These are phyloP conservation scores for Cygnus atratus DNA, from an alignment of 2,113 vertebrate species.

Conservation along the genomic window DNA sequence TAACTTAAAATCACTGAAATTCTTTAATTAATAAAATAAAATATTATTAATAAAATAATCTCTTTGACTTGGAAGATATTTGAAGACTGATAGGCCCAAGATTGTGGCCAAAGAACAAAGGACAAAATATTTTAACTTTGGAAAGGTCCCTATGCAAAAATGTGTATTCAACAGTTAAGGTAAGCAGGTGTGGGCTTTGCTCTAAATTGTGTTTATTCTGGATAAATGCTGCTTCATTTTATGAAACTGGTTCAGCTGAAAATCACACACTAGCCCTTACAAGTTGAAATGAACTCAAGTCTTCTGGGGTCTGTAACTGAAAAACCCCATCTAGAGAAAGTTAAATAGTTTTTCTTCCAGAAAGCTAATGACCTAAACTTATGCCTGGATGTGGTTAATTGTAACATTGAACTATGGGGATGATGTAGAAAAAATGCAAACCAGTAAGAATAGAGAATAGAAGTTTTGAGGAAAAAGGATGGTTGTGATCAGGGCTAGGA, in stretches of 20 bases:
- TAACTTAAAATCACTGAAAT: neutral
- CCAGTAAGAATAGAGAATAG: neutral
- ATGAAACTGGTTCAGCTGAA: neutral
- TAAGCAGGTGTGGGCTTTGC: neutral
- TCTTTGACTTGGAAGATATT: neutral
- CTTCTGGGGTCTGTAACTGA: neutral
- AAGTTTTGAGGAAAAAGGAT: accelerated
- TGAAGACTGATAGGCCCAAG: neutral
- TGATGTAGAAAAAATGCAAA: neutral
- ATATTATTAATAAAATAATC: neutral
- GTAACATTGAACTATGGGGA: neutral
- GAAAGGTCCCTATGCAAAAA: neutral
- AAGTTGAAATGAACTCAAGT: neutral
- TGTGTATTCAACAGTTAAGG: neutral
- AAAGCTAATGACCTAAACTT: neutral
- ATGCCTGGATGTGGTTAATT: neutral
- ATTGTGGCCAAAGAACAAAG: neutral
- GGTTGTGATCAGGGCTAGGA: neutral
- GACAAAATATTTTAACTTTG: neutral
- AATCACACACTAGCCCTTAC: neutral
- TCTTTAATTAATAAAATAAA: neutral
- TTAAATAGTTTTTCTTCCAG: neutral
- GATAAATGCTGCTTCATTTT: neutral
- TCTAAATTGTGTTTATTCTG: neutral
- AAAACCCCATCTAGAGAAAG: neutral